These are phyloP conservation scores for Pecten maximus DNA, from an alignment of 2,888 invertebrate species.

Conservation along the genomic window DNA sequence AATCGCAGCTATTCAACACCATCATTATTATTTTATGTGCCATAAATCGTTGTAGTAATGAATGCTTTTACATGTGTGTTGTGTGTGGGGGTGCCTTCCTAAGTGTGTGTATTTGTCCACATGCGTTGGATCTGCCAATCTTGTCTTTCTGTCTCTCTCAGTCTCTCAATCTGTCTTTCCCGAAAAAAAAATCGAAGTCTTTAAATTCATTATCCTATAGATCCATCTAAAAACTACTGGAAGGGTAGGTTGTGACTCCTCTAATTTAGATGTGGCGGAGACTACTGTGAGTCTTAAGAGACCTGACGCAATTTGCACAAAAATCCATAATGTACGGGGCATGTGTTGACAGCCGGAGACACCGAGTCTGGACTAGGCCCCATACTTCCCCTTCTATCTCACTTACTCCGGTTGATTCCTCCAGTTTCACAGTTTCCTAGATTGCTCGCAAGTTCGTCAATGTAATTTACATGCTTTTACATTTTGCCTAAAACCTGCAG, in stretches of 20 bases:
- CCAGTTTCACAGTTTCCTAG: constrained; percentile 23
- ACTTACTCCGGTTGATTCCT: constrained; percentile 1
- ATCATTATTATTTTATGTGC: too few relatives aligned
- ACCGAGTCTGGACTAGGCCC: neutral
- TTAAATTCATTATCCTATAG: constrained; percentile 32
- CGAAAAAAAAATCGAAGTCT: constrained; percentile 5
- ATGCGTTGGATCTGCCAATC: too few relatives aligned
- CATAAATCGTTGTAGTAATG: too few relatives aligned
- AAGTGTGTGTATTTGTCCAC: too few relatives aligned
- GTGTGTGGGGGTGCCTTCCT: neutral
- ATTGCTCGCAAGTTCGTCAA: constrained; percentile 2
- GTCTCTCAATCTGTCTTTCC: neutral
- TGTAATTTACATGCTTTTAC: neutral
- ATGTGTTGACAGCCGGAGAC: constrained; percentile 24
- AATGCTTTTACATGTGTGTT: too few relatives aligned
- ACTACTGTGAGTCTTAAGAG: neutral
- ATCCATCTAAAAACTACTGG: constrained; percentile 16
- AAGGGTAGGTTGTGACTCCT: constrained; percentile 14
- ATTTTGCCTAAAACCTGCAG: neutral
- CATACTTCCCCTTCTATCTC: constrained; percentile 10
- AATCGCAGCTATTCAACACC: too few relatives aligned
- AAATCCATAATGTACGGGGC: constrained; percentile 26
- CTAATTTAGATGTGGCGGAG: constrained; percentile 14
- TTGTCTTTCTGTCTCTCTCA: neutral
- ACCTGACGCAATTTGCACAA: constrained; percentile 35